These are phyloP conservation scores for Acromyrmex charruanus DNA, from an alignment of 1,140 invertebrate genomes.

Conservation along the genomic window DNA sequence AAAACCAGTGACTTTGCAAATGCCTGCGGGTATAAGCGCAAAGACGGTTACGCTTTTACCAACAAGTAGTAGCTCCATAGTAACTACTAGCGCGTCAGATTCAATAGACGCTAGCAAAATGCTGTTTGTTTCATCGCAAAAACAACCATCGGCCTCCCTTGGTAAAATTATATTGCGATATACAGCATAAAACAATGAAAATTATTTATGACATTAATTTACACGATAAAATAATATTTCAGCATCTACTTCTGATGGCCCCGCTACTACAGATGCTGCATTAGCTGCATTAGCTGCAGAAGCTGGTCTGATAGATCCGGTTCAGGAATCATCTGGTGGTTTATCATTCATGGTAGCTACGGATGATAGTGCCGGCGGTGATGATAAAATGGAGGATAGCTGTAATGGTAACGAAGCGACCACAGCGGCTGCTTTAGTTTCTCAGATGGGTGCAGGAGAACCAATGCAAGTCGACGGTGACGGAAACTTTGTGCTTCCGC, in stretches of 20 bases:
- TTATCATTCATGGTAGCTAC: slow-evolving; percentile 84
- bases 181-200: background rate
- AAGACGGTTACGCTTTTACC: slow-evolving; percentile 88
- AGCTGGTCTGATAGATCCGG: slow-evolving; percentile 89
- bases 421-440: slow-evolving; percentile 77
- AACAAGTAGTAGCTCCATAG: slow-evolving; percentile 83
- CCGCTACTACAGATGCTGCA: slow-evolving; percentile 89
- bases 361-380: slow-evolving; percentile 78
- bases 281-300: slow-evolving; percentile 89
- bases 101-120: slow-evolving; percentile 86
- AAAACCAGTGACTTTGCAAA: slow-evolving; percentile 90
- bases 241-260: slow-evolving; percentile 88
- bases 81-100: slow-evolving; percentile 79
- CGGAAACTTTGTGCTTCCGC: slow-evolving; percentile 84
- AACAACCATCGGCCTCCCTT: slow-evolving; percentile 87
- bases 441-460: slow-evolving; percentile 80
- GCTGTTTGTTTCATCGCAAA: slow-evolving; percentile 86
- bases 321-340: slow-evolving; percentile 84
- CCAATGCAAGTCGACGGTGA: slow-evolving; percentile 85
- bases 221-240: slow-evolving; percentile 71
- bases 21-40: slow-evolving; percentile 87
- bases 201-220: background rate
- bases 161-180: slow-evolving; percentile 51
- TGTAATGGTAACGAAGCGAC: slow-evolving; percentile 84
- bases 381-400: slow-evolving; percentile 82